These are phyloP conservation scores for Diplodus puntazzo DNA, from an alignment of 2,797 vertebrate species.

Conservation along the genomic window DNA sequence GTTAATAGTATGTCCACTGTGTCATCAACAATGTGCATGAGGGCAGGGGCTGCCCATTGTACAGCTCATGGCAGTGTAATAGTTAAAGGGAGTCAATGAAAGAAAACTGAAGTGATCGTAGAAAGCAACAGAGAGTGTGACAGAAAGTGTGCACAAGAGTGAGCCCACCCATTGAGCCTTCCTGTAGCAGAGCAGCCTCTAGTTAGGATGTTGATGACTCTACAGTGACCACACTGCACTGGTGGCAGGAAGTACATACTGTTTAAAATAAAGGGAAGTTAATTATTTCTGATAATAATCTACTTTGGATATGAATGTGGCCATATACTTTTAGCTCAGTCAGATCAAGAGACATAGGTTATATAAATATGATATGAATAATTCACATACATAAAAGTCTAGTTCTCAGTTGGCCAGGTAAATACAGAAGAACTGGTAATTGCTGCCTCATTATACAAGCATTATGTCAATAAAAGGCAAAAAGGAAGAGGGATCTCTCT, in stretches of 20 bases:
- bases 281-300: not conserved
- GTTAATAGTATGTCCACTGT: not conserved
- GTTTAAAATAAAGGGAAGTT: not conserved
- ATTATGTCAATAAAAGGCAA: not conserved
- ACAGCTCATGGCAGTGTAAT: not conserved
- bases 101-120: conserved; percentile 6
- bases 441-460: not conserved
- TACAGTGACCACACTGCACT: not conserved
- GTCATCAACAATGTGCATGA: not conserved
- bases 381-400: not conserved
- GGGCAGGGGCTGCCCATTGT: not conserved
- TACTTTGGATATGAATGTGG: not conserved
- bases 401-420: not conserved
- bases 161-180: conserved; percentile 39
- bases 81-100: not conserved
- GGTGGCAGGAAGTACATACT: not conserved
- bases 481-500: not conserved
- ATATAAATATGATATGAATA: not conserved
- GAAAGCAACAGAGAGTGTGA: not conserved
- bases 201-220: conserved; percentile 22
- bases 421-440: not conserved
- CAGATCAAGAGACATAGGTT: not conserved
- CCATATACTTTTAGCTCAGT: not conserved
- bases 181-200: conserved; percentile 13
- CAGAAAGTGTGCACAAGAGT: conserved; percentile 9